Conservation (phyloP, 2,797 vertebrate species). For the Morelia viridis region DNA sequence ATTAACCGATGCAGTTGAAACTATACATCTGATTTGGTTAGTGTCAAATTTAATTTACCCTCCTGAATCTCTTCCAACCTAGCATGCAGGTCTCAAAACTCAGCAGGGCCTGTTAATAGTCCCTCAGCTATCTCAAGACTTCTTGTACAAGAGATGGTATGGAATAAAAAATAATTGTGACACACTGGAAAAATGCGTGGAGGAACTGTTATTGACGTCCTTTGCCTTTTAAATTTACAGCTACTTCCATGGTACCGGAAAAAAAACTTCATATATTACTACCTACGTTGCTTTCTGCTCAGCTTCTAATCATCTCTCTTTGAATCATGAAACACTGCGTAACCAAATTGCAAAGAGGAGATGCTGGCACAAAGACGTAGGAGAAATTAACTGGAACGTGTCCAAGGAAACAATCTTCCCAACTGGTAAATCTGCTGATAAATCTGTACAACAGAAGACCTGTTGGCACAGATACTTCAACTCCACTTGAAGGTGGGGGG, state of each 20-base stretch:
- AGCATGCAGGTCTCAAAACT: constrained; percentile 4
- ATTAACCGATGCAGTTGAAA: not conserved
- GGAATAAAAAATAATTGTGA: not conserved
- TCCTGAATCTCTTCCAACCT: not conserved
- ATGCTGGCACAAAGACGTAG: not conserved
- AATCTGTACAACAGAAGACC: constrained; percentile 14
- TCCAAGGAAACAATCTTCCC: constrained; percentile 14
- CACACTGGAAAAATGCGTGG: not conserved
- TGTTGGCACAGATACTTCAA: not conserved
- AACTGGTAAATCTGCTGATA: not conserved
- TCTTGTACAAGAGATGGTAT: not conserved
- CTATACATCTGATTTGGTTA: not conserved
- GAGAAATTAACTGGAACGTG: constrained; percentile 7
- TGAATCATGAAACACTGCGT: constrained; percentile 25
- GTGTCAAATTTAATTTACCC: not conserved
- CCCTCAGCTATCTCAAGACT: constrained; percentile 5
- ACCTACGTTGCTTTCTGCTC: constrained; percentile 28
- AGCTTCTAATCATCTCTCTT: constrained; percentile 11
- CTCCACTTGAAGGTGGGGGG: not conserved
- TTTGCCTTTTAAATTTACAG: constrained; percentile 32
- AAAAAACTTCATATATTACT: constrained; percentile 1
- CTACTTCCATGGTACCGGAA: not conserved
- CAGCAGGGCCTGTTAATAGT: constrained; percentile 13
- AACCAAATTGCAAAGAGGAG: constrained; percentile 7
- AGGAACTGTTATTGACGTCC: not conserved